Evolutionary conservation across 2,113 vertebrate genomes (phyloP).

Genomic region (Condylura cristata): DNA sequence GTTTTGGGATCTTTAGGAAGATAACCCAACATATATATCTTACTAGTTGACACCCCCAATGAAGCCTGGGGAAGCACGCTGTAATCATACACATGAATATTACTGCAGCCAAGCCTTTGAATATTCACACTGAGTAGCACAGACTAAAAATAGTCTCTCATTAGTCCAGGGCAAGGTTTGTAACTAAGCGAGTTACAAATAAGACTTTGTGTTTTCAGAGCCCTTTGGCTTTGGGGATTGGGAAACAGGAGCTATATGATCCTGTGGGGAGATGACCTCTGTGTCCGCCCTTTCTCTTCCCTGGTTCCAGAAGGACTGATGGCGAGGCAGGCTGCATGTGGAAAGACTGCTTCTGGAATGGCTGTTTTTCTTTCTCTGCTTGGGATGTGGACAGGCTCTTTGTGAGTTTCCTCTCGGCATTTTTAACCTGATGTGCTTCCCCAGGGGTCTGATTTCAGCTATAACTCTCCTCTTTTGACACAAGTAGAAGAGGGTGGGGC

Average conservation of each 20-base stretch:
- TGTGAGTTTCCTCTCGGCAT: background rate
- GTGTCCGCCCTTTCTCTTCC: background rate
- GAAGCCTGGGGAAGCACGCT: background rate
- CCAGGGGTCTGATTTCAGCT: background rate
- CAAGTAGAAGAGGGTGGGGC: background rate
- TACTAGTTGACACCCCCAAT: background rate
- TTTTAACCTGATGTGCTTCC: background rate
- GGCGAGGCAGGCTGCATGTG: fast-evolving
- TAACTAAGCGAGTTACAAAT: conserved; percentile 26
- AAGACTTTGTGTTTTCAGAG: conserved; percentile 27
- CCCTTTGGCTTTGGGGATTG: background rate
- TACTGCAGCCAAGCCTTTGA: conserved; percentile 54
- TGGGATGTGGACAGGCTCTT: background rate
- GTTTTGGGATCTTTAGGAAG: background rate
- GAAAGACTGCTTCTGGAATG: background rate
- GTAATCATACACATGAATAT: conserved; percentile 54
- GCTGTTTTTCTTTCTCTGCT: background rate
- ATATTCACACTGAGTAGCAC: conserved; percentile 40
- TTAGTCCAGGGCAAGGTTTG: conserved; percentile 39
- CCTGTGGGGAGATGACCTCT: background rate
- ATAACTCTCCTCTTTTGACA: background rate
- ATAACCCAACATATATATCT: background rate
- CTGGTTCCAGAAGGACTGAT: background rate
- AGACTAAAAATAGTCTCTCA: conserved; percentile 61
- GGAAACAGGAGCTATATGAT: background rate